Evolutionary conservation across 2,797 vertebrate species (phyloP), one percentile per base, ranked within the genome.

Genomic region (Morus bassanus): DNA sequence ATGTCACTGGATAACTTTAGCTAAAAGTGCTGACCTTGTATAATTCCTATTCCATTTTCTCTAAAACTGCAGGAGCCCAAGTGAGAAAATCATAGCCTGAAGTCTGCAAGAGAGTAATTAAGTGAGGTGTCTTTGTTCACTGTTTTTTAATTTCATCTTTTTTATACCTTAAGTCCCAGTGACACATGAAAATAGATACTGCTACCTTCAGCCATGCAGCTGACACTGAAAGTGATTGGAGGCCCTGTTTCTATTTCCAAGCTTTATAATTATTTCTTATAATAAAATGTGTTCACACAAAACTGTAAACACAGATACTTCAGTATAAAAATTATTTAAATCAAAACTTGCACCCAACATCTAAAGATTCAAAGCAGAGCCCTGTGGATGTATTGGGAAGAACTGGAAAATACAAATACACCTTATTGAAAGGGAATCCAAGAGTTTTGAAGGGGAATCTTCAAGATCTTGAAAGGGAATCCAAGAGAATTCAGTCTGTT

Each of bases 71-170:
- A 81, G 69, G 15, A 94, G 53, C 28, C 17, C 50, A 84, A 89
- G 88, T 0, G 2, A 91, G 85, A 82, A 90, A 95, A 95, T 94
- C 56, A 45, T 53, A 88, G 43, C 93, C 83, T 88, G 60, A 87
- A 85, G 91, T 21, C 43, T 81, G 43, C 54, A 91, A 48, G 46
- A 81, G 21, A 88, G 57, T 89, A 93, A 96, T 95, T 96, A 96
- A 93, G 18, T 85, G 72, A 85, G 37, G 63, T 89, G 54, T 53
- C 91, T 90, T 86, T 91, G 43, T 81, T 95, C 70, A 39, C 21
- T 67, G 18, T 9, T 84, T 93, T 88, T 91, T 60, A 84, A 90
- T 94, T 90, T 90, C 8, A 79, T 76, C 67, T 93, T 31, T n/a
- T 78, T 78, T 65, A 82, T 73, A 91, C 31, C 59, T 73, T 39